phyloP scores from a whole-genome alignment of 1,140 invertebrate species.

The Drosophila prosaltans region DNA sequence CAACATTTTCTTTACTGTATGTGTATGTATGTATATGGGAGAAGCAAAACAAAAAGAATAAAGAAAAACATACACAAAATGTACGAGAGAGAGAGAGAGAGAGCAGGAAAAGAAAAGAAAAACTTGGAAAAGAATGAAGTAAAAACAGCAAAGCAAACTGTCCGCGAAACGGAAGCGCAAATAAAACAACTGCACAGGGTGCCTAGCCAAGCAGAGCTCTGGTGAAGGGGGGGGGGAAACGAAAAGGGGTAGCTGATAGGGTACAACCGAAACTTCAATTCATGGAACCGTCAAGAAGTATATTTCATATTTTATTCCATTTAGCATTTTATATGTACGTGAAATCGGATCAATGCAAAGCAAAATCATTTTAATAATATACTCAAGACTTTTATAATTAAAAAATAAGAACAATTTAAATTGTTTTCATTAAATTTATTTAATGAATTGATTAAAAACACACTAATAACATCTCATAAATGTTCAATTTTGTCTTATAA shows the following conservation, averaged over 20 bases:
- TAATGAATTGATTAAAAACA: too few species aligned
- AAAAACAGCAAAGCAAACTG: slow-evolving; percentile 77
- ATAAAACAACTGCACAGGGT: slow-evolving; percentile 74
- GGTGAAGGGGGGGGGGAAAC: background rate
- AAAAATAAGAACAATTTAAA: too few species aligned
- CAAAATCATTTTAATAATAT: too few species aligned
- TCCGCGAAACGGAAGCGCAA: slow-evolving; percentile 76
- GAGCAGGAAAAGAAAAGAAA: slow-evolving; percentile 24
- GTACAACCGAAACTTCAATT: too few species aligned
- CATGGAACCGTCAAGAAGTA: too few species aligned
- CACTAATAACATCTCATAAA: too few species aligned
- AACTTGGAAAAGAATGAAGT: slow-evolving; percentile 36
- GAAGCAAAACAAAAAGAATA: slow-evolving; percentile 35
- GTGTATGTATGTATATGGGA: slow-evolving; percentile 5
- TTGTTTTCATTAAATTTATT: too few species aligned
- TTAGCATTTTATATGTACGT: too few species aligned
- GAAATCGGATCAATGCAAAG: too few species aligned
- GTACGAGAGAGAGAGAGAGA: slow-evolving; percentile 12
- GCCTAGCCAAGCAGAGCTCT: slow-evolving; percentile 37
- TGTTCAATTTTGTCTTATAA: too few species aligned
- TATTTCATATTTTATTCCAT: too few species aligned
- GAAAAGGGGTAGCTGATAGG: background rate
- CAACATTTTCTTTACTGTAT: slow-evolving; percentile 55
- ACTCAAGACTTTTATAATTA: too few species aligned
- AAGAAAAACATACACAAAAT: slow-evolving; percentile 48